Evolutionary conservation across 2,888 invertebrate species (phyloP).

Genomic region (Tuta absoluta): DNA sequence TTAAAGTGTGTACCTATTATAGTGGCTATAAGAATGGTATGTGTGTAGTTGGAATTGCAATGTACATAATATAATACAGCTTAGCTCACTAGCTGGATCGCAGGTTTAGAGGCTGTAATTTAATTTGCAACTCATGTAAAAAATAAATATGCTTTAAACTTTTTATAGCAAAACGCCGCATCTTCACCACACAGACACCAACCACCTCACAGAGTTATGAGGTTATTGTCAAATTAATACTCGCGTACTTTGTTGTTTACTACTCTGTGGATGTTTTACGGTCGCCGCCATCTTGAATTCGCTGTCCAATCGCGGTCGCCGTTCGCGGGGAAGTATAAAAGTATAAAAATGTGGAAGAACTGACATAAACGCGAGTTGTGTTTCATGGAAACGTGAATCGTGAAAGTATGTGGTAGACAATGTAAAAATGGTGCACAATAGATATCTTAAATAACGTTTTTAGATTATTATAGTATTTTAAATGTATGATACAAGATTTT

Average conservation of each 20-base stretch:
- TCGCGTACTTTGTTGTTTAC: constrained; percentile 64
- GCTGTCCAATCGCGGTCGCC: constrained; percentile 34
- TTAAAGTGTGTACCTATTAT: no score
- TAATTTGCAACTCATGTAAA: no score
- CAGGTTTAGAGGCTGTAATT: no score
- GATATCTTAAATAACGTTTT: not conserved
- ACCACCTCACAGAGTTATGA: constrained; percentile 26
- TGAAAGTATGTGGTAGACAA: not conserved
- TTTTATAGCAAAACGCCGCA: no score
- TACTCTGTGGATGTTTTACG: constrained; percentile 47
- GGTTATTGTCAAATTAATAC: constrained; percentile 61
- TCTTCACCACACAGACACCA: not conserved
- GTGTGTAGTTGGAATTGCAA: no score
- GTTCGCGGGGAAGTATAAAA: constrained; percentile 2
- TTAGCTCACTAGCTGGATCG: no score
- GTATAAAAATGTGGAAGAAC: not conserved
- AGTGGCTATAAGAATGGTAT: no score
- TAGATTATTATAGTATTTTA: no score
- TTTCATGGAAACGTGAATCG: not conserved
- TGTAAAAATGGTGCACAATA: not conserved
- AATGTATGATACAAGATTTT: no score
- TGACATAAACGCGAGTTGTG: not conserved
- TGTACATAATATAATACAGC: no score
- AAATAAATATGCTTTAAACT: no score
- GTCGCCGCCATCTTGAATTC: constrained; percentile 45